These are phyloP conservation scores for Typhlomys cinereus DNA, from an alignment of 2,113 vertebrate species.

Conservation along the genomic window DNA sequence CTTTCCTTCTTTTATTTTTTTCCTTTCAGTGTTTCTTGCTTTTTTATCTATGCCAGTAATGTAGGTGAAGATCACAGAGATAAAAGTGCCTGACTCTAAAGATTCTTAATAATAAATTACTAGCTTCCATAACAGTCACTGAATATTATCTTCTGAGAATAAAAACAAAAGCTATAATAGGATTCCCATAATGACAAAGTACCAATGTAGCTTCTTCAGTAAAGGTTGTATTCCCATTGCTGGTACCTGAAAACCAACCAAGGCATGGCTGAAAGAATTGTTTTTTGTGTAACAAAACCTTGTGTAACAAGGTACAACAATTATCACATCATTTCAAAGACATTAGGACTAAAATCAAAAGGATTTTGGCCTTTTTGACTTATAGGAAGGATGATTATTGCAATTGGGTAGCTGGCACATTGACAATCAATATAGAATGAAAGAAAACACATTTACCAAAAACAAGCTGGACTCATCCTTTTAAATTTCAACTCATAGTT, in stretches of 20 bases:
- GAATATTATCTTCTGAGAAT: slow-evolving; percentile 47
- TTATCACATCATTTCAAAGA: not conserved
- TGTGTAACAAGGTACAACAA: not conserved
- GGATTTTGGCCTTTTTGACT: not conserved
- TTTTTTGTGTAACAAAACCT: not conserved
- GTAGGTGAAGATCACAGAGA: not conserved
- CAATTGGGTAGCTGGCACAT: not conserved
- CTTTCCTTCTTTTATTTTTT: not conserved
- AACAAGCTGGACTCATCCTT: not conserved
- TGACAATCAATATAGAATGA: not conserved
- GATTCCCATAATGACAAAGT: not conserved
- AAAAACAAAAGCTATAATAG: not conserved
- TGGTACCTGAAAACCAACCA: not conserved
- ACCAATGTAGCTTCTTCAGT: not conserved
- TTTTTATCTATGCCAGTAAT: not conserved
- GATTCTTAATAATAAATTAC: not conserved
- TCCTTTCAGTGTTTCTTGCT: not conserved
- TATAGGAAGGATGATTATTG: not conserved
- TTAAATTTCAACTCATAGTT: not conserved
- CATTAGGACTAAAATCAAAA: not conserved
- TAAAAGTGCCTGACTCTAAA: not conserved
- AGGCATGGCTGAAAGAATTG: not conserved
- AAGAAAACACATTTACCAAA: not conserved
- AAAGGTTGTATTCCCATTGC: not conserved
- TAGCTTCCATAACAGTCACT: not conserved